Percentiles rank a stretch among this genome's conserved stretches.
Evolutionary conservation across 2,888 invertebrate genomes (phyloP).

Genomic region (Pemphredon lugubris): DNA sequence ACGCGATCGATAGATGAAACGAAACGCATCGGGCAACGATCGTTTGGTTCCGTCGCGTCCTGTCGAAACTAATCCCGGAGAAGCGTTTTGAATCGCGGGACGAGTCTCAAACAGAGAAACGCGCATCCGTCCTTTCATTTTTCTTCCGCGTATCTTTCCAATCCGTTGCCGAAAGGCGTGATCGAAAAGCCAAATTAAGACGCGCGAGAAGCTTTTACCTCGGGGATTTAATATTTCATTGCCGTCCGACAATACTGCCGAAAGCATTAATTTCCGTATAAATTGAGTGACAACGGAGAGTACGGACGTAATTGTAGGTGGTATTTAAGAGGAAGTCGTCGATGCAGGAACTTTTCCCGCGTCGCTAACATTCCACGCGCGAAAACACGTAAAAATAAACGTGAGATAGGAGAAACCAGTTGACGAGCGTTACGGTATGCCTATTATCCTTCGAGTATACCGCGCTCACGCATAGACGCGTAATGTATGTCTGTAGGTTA

Average conservation of each 20-base stretch:
- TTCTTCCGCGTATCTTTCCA: not conserved
- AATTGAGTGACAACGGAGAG: not conserved
- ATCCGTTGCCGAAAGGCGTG: slow-evolving; percentile 11
- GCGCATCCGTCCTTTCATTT: not conserved
- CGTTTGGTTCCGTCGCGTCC: too few species aligned
- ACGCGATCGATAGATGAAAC: too few species aligned
- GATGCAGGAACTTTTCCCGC: not conserved
- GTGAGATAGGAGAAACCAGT: slow-evolving; percentile 51
- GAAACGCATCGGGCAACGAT: too few species aligned
- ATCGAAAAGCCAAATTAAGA: slow-evolving; percentile 7
- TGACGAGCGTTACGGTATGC: slow-evolving; percentile 55
- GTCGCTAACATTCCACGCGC: not conserved
- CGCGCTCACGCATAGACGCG: slow-evolving; percentile 69
- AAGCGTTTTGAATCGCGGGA: too few species aligned
- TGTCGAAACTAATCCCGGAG: too few species aligned
- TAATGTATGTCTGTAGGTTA: slow-evolving; percentile 81
- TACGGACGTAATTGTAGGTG: not conserved
- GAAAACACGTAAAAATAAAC: slow-evolving; percentile 54
- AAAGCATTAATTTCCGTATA: not conserved
- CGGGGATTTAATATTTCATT: slow-evolving; percentile 53
- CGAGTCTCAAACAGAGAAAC: too few species aligned
- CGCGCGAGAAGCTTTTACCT: slow-evolving; percentile 8
- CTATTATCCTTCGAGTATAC: slow-evolving; percentile 53
- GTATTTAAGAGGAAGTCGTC: not conserved
- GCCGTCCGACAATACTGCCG: too few species aligned